Evolutionary conservation across 2,888 invertebrate genomes (phyloP).

Genomic region (Lamellibrachia satsuma): DNA sequence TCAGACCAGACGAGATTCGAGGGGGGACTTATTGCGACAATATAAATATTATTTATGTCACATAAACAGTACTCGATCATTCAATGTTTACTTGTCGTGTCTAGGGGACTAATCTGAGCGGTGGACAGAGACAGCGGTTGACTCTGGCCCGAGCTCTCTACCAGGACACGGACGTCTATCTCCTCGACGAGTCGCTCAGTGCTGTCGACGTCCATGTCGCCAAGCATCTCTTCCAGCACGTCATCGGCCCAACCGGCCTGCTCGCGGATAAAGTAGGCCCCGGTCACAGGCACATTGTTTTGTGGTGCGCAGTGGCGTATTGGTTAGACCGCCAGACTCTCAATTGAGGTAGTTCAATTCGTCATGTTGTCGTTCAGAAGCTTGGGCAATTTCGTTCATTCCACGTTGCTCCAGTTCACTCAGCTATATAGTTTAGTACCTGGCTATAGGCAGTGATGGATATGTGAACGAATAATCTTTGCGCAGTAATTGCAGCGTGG

Average conservation of each 20-base stretch:
- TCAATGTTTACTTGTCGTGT: not conserved
- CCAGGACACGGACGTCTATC: slow-evolving; percentile 52
- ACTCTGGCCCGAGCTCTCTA: slow-evolving; percentile 57
- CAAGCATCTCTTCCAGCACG: slow-evolving; percentile 53
- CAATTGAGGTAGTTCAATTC: too few relatives aligned
- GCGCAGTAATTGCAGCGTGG: too few relatives aligned
- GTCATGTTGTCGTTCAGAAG: too few relatives aligned
- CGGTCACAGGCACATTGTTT: not conserved
- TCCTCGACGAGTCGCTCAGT: slow-evolving; percentile 58
- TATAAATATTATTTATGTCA: too few relatives aligned
- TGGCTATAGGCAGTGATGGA: too few relatives aligned
- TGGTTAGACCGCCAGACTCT: not conserved
- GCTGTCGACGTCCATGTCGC: slow-evolving; percentile 61
- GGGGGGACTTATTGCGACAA: too few relatives aligned
- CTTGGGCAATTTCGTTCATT: too few relatives aligned
- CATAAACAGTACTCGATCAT: too few relatives aligned
- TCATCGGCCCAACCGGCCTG: slow-evolving; percentile 53
- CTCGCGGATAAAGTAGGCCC: slow-evolving; percentile 51
- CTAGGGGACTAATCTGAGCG: slow-evolving; percentile 58
- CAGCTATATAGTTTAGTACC: too few relatives aligned
- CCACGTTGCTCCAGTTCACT: too few relatives aligned
- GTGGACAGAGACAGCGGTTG: slow-evolving; percentile 58
- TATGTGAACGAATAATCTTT: too few relatives aligned
- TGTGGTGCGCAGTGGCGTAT: not conserved
- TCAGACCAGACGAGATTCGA: too few relatives aligned